Conservation (phyloP, 2,888 invertebrate species). For the Blastobasis adustella region DNA sequence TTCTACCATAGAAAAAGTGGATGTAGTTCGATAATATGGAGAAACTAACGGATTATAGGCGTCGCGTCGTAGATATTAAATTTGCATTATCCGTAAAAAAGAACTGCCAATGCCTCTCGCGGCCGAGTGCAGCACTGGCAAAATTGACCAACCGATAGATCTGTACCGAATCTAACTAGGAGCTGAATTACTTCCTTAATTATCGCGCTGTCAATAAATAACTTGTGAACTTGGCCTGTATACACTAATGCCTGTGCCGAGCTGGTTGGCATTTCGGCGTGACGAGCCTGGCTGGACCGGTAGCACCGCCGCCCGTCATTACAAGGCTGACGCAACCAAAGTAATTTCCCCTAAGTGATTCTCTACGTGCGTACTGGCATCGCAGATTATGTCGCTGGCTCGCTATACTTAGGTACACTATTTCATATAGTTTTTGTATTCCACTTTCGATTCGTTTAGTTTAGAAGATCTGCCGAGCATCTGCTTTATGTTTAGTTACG, state of each 20-base stretch:
- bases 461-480: neutral
- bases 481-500: slow-evolving; percentile 17
- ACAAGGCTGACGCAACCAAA: slow-evolving; percentile 1
- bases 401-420: too few relatives aligned
- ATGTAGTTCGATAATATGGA: too few relatives aligned
- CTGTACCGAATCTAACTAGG: too few relatives aligned
- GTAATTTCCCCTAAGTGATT: slow-evolving; percentile 5
- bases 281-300: neutral
- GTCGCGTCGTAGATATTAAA: too few relatives aligned
- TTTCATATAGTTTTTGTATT: neutral
- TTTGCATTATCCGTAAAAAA: too few relatives aligned
- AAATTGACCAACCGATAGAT: too few relatives aligned
- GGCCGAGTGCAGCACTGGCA: too few relatives aligned
- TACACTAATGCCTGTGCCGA: neutral
- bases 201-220: neutral
- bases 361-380: neutral
- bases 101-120: too few relatives aligned
- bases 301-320: neutral
- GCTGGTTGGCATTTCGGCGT: slow-evolving; percentile 7
- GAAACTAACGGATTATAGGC: too few relatives aligned
- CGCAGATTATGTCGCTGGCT: neutral
- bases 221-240: slow-evolving; percentile 2
- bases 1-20: too few relatives aligned
- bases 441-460: neutral
- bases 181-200: too few relatives aligned